These are phyloP conservation scores for Campylorhamphus procurvoides DNA, from an alignment of 2,113 vertebrate genomes.

Conservation along the genomic window DNA sequence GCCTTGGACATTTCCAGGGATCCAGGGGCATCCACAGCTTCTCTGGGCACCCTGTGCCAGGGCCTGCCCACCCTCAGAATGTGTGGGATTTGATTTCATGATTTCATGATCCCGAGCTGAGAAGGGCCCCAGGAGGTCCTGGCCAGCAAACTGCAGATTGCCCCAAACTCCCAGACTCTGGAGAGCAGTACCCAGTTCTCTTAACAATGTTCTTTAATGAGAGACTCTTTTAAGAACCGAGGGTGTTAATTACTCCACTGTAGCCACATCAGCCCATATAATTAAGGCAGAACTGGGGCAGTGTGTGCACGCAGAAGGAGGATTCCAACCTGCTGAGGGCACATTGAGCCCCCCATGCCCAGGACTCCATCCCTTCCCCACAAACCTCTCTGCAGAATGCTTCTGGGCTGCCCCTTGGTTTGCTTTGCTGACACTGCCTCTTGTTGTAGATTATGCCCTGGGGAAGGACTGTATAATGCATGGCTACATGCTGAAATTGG, in stretches of 20 bases:
- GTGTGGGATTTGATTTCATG: background rate
- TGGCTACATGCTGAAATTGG: conserved; percentile 94
- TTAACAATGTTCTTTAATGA: background rate
- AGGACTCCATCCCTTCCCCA: fast-evolving
- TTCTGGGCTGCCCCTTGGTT: background rate
- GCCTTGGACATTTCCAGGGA: background rate
- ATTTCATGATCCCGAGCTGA: background rate
- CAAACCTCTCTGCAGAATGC: fast-evolving
- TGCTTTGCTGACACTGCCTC: fast-evolving
- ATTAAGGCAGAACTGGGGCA: background rate
- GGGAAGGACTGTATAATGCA: conserved; percentile 98
- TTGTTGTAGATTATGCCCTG: conserved; percentile 87
- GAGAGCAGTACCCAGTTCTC: background rate
- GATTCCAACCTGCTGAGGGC: fast-evolving
- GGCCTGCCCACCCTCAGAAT: background rate
- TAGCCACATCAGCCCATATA: background rate
- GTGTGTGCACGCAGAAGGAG: background rate
- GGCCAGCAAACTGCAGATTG: background rate
- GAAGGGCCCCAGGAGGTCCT: background rate
- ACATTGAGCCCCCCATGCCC: fast-evolving
- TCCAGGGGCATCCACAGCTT: background rate
- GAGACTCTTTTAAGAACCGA: background rate
- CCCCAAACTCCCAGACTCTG: background rate
- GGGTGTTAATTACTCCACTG: background rate
- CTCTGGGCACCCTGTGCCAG: background rate